Evolutionary conservation across 2,888 invertebrate genomes (phyloP), one percentile per base, ranked within the genome.

Genomic region (Heliconius erato): DNA sequence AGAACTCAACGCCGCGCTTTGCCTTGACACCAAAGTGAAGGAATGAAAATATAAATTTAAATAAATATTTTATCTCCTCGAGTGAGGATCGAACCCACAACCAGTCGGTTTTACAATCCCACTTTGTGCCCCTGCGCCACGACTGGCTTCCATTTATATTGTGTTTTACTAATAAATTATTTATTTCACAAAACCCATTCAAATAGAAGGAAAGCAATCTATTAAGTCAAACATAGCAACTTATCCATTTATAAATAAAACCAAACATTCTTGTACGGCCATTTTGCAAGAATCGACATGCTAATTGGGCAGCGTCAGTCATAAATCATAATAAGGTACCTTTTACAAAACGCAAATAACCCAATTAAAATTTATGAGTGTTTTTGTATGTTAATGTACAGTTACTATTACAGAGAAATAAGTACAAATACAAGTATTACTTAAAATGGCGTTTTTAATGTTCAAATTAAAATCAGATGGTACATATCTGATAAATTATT

Each of bases 271-370:
- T 72, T 49, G 26, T 49, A 26, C 9, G 44, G 16, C 44, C n/a
- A 72, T 72, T 72, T 72, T 44, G 72, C 72, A 72, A 49, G 44
- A 44, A 72, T 72, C 26, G 26, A 44, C 72, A 72, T 44, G 72
- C 26, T 49, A 49, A 44, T 72, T 26, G 49, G 49, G n/a, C 44
- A 72, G 26, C 72, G 49, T 26, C 44, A 26, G 9, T 49, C 44
- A 49, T 72, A 72, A 44, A 26, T 49, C 26, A 49, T 72, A 72
- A 72, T 23, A 26, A 49, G 14, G 26, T 72, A 72, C 4, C 9
- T 69, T 71, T 40, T 23, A 71, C 35, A 16, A 72, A 72, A 44
- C 72, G 7, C 26, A 44, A 44, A 49, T 40, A 72, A 72, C 26
- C 26, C 26, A 72, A 72, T 72, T 63, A 26, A 72, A 72, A 26